Base-by-base conservation (phyloP, 2,113 vertebrate genomes). In the Corydoras sp. region DNA sequence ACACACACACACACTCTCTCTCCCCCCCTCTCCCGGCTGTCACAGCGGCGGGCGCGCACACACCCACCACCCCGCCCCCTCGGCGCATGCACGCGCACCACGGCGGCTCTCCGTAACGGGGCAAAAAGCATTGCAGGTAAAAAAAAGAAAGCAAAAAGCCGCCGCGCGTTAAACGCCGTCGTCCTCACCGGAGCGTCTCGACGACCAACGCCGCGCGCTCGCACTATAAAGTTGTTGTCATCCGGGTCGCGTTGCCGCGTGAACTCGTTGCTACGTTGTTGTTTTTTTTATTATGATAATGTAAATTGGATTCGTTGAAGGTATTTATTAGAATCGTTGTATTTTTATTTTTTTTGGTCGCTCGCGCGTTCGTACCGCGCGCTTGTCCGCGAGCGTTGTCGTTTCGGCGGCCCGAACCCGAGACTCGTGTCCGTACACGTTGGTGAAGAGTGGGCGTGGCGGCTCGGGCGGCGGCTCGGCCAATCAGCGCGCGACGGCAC, bases 341-440 rank as follows among this genome's bases (percentile, higher is more conserved):
- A 24, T 24, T 24, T 24, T 24, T 24, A 1, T 24, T 24, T 24
- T 24, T 24, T 24, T 24, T 24, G 18, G 18, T 24, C 35, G 35
- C 4, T 43, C 4, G 7, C 35, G 4, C 35, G 35, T 43, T 43
- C 7, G 35, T 8, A 43, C 35, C 9, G n/a, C n/a, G n/a, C 55
- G 18, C 56, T 18, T 43, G 18, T 24, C 18, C 18, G 18, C 18
- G 18, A 24, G 18, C 18, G 1, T 24, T 24, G 18, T 24, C 18
- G 18, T 24, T 24, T 24, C 18, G 18, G 18, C 18, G 9, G 50
- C 10, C 18, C 62, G 4, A 15, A 24, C n/a, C 85, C 7, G 30
- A 84, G 82, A 83, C 89, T 88, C 88, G 88, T 89, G 88, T 80
- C 83, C 53, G 79, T 83, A 90, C 88, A 91, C 88, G 88, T 90